Evolutionary conservation across 2,888 invertebrate genomes (phyloP).

Genomic region (Aproaerema taeniolella): DNA sequence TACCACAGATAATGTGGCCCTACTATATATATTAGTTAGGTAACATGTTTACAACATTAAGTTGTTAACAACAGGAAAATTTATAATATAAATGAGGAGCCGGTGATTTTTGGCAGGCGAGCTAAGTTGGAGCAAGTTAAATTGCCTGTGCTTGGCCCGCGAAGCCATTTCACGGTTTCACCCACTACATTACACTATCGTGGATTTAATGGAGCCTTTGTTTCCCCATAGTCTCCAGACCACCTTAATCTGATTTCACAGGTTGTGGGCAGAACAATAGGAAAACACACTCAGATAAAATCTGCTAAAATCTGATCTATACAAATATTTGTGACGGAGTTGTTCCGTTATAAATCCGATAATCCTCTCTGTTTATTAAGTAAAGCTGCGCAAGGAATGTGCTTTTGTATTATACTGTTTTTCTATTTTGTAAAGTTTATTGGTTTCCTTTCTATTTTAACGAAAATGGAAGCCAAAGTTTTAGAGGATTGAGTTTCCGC

Average conservation of each 20-base stretch:
- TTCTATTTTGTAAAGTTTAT: too few species aligned
- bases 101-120: slow-evolving; percentile 18
- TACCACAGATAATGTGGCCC: too few species aligned
- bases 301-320: slow-evolving; percentile 3
- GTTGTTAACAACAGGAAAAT: too few species aligned
- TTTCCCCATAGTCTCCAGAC: slow-evolving; percentile 32
- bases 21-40: too few species aligned
- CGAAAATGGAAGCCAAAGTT: background rate
- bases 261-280: slow-evolving; percentile 38
- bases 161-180: slow-evolving; percentile 34
- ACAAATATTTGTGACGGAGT: background rate
- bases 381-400: background rate
- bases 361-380: background rate
- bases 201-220: slow-evolving; percentile 38
- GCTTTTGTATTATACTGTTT: too few species aligned
- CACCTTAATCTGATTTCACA: slow-evolving; percentile 44
- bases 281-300: slow-evolving; percentile 22
- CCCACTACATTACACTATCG: slow-evolving; percentile 36
- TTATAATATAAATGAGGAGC: slow-evolving; percentile 18
- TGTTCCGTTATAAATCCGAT: background rate
- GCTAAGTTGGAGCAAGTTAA: slow-evolving; percentile 32
- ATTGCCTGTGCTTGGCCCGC: slow-evolving; percentile 33
- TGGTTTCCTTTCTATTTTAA: too few species aligned
- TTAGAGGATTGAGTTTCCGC: background rate
- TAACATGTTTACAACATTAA: too few species aligned